Percentiles rank a stretch among this genome's conserved stretches.
phyloP scores from a whole-genome alignment of 2,113 vertebrate species.

The Otus sunia region DNA sequence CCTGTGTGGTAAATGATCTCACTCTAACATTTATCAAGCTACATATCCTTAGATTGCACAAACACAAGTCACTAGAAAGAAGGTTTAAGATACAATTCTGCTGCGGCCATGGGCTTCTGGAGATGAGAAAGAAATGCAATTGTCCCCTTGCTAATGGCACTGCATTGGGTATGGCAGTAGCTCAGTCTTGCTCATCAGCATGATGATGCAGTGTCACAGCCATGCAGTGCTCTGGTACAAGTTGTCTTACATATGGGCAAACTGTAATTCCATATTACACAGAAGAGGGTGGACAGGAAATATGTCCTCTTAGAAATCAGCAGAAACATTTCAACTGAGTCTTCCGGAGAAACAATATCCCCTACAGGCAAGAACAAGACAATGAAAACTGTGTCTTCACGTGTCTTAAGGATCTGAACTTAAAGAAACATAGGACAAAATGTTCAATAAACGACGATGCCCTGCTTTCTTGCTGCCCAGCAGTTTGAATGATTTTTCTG shows the following conservation, averaged over 20 bases:
- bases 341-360: neutral
- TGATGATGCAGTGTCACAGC: neutral
- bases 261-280: neutral
- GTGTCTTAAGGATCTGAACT: neutral
- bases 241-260: neutral
- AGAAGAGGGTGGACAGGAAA: neutral
- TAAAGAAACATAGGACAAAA: neutral
- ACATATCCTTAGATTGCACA: neutral
- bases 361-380: neutral
- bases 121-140: neutral
- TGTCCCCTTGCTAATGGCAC: neutral
- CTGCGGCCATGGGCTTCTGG: neutral
- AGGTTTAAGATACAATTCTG: neutral
- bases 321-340: neutral
- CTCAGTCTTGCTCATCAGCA: neutral
- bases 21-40: neutral
- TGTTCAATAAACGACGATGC: neutral
- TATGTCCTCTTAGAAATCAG: neutral
- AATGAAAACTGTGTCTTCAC: neutral
- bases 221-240: neutral
- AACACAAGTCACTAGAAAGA: neutral
- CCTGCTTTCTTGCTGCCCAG: neutral
- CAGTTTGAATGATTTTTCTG: neutral
- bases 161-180: neutral
- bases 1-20: neutral